Evolutionary conservation across 2,797 vertebrate genomes (phyloP).

Genomic region (Chelonia mydas): DNA sequence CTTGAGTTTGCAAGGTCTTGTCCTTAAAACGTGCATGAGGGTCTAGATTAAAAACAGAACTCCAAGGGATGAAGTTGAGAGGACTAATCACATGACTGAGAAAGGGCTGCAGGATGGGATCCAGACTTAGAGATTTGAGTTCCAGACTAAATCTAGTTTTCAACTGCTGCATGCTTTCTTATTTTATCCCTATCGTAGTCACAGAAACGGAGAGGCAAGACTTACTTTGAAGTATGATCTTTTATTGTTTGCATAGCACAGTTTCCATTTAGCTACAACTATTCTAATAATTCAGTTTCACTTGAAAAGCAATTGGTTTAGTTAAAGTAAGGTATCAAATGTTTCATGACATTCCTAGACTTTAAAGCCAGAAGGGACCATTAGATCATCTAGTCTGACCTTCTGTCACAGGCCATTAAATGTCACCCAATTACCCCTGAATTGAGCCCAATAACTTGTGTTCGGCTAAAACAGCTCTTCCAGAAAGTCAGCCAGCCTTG

Average conservation of each 20-base stretch:
- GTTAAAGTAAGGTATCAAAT: neutral
- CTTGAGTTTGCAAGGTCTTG: neutral
- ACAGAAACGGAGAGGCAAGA: neutral
- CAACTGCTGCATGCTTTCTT: neutral
- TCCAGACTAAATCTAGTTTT: neutral
- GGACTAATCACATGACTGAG: neutral
- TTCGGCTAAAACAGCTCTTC: neutral
- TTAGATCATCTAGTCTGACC: neutral
- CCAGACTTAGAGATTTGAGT: neutral
- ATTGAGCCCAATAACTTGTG: neutral
- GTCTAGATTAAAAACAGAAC: neutral
- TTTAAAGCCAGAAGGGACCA: neutral
- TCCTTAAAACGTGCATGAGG: neutral
- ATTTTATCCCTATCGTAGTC: neutral
- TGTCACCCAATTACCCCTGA: neutral
- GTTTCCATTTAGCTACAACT: neutral
- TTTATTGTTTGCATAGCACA: neutral
- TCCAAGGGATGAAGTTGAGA: neutral
- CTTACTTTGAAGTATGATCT: neutral
- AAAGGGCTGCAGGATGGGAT: neutral
- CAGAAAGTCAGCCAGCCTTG: neutral
- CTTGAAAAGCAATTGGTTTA: neutral
- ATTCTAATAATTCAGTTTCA: neutral
- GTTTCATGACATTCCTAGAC: neutral
- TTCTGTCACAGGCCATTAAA: too few relatives aligned